Percentiles rank a stretch among this genome's conserved stretches.
Evolutionary conservation across 2,797 vertebrate species (phyloP).

Genomic region (Cottoperca gobio): DNA sequence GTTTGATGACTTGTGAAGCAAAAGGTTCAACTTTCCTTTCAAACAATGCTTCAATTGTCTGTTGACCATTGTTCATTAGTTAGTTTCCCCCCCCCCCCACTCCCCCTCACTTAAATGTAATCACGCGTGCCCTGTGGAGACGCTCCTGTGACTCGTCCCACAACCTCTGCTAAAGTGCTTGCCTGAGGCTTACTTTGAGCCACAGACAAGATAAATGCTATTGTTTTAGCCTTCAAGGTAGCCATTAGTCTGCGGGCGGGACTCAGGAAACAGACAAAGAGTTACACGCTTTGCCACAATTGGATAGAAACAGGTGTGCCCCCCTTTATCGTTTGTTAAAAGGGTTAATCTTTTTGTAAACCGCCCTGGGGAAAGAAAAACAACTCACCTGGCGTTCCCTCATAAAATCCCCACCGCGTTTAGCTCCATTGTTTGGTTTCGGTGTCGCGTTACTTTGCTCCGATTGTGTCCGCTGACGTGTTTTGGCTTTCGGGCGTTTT

Average conservation of each 20-base stretch:
- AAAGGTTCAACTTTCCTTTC: background rate
- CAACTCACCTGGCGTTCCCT: constrained; percentile 58
- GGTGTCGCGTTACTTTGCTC: constrained; percentile 58
- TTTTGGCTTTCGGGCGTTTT: constrained; percentile 52
- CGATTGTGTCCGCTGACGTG: constrained; percentile 60
- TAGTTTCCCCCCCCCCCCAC: constrained; percentile 20
- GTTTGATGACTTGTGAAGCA: background rate
- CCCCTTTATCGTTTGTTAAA: constrained; percentile 32
- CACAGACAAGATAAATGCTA: constrained; percentile 76
- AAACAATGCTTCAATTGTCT: constrained; percentile 17
- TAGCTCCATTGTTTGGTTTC: constrained; percentile 54
- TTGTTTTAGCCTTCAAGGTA: constrained; percentile 75
- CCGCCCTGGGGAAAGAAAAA: constrained; percentile 25
- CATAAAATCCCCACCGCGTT: constrained; percentile 47
- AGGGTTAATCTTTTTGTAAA: constrained; percentile 68
- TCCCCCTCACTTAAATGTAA: constrained; percentile 31
- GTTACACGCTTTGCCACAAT: constrained; percentile 40
- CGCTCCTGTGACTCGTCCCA: constrained; percentile 47
- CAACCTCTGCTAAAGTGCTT: constrained; percentile 54
- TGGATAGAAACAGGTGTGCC: constrained; percentile 66
- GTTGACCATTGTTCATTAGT: constrained; percentile 41
- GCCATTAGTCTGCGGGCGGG: constrained; percentile 71
- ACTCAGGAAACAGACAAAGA: constrained; percentile 60
- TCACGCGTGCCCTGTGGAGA: constrained; percentile 17
- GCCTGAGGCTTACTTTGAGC: constrained; percentile 62